phyloP scores from a whole-genome alignment of 2,113 vertebrate species.

The Myrmecobius fasciatus region DNA sequence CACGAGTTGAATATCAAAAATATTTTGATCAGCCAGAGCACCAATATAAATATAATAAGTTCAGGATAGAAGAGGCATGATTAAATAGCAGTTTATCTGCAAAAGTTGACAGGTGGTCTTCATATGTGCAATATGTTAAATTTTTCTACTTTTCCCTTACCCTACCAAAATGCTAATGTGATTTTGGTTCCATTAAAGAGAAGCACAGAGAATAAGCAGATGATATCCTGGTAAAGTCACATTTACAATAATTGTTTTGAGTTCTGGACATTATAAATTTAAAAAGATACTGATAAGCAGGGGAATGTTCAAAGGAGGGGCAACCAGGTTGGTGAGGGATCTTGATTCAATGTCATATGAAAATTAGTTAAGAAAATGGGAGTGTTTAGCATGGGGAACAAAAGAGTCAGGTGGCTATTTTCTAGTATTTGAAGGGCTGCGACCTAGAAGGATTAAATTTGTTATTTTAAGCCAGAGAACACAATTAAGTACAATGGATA shows the following conservation, averaged over 20 bases:
- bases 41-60: background rate
- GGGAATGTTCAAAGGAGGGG: too few relatives aligned
- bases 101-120: background rate
- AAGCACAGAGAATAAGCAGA: background rate
- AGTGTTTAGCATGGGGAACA: too few relatives aligned
- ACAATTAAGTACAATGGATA: background rate
- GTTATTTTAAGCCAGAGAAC: too few relatives aligned
- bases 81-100: background rate
- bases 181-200: background rate
- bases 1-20: background rate
- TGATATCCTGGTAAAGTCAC: background rate
- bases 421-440: too few relatives aligned
- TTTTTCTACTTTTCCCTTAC: background rate
- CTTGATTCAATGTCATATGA: too few relatives aligned
- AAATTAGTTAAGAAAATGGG: too few relatives aligned
- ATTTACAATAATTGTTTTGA: background rate
- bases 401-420: too few relatives aligned
- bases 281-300: background rate
- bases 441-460: too few relatives aligned
- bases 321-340: too few relatives aligned
- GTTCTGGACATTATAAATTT: background rate
- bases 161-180: background rate
- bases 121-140: background rate
- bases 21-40: background rate
- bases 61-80: background rate